phyloP scores from a whole-genome alignment of 2,888 invertebrate genomes.

The Ophonus ardosiacus region DNA sequence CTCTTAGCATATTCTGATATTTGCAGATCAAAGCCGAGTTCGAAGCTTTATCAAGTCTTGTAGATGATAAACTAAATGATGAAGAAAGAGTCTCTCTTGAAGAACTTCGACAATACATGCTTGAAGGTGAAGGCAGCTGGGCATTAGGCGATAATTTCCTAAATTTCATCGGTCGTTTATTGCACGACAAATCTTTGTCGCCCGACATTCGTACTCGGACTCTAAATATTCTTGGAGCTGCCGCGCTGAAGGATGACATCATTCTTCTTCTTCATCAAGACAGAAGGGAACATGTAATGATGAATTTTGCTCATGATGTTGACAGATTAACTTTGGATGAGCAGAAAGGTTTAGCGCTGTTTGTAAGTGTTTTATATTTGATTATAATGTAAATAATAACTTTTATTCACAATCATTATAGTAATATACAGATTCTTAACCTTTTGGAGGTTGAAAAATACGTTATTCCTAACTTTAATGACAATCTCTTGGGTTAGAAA shows the following conservation, averaged over 20 bases:
- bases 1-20: neutral
- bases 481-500: no score
- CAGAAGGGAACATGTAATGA: constrained; percentile 90
- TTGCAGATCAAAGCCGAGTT: constrained; percentile 84
- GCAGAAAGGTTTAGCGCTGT: constrained; percentile 87
- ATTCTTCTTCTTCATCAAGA: constrained; percentile 94
- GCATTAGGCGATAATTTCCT: constrained; percentile 93
- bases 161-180: constrained; percentile 85
- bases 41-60: constrained; percentile 82
- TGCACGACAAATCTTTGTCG: constrained; percentile 80
- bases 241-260: constrained; percentile 92
- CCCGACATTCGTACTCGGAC: constrained; percentile 81
- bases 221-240: constrained; percentile 85
- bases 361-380: constrained; percentile 79
- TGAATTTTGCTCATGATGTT: constrained; percentile 90
- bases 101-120: constrained; percentile 91
- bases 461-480: no score
- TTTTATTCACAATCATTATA: no score
- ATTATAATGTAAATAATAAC: no score
- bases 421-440: no score
- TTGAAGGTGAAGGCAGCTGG: constrained; percentile 95
- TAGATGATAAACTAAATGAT: constrained; percentile 84
- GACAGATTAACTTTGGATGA: constrained; percentile 86
- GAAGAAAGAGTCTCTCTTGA: constrained; percentile 88
- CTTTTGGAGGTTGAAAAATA: no score